Conservation (phyloP, 2,113 vertebrate species). For the Gulo gulo region DNA sequence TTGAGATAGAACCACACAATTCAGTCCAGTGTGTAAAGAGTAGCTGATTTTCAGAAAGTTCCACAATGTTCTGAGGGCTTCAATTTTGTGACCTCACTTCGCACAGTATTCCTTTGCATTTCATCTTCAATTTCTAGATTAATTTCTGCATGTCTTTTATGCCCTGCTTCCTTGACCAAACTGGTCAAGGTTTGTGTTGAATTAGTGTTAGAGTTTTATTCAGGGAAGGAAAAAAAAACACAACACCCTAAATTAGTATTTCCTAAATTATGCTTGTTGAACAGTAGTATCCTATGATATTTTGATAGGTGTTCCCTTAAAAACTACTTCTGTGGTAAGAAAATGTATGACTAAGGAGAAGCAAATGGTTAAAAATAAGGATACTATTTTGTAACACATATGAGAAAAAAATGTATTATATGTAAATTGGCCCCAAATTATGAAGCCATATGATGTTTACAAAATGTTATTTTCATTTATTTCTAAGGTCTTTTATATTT, state of each 20-base stretch:
- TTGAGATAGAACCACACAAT: background rate
- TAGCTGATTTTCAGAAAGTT: background rate
- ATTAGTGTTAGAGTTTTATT: background rate
- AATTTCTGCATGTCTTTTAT: background rate
- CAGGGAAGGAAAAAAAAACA: background rate
- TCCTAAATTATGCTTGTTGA: background rate
- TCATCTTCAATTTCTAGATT: background rate
- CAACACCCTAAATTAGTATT: background rate
- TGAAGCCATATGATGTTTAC: conserved; percentile 56
- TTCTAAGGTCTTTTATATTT: conserved; percentile 51
- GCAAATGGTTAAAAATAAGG: background rate
- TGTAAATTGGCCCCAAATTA: conserved; percentile 23
- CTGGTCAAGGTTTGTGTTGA: no score
- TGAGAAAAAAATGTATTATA: background rate
- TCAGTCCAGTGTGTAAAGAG: background rate
- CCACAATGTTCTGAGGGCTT: background rate
- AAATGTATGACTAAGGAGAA: background rate
- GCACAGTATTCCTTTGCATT: background rate
- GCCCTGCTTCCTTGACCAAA: background rate
- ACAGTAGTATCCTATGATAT: background rate
- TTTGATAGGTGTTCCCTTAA: background rate
- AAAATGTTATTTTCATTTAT: conserved; percentile 48
- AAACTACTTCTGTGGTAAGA: background rate
- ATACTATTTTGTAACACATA: conserved; percentile 19
- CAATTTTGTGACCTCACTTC: background rate